These are phyloP conservation scores for Belonocnema kinseyi DNA, from an alignment of 1,140 invertebrate species.

Conservation along the genomic window DNA sequence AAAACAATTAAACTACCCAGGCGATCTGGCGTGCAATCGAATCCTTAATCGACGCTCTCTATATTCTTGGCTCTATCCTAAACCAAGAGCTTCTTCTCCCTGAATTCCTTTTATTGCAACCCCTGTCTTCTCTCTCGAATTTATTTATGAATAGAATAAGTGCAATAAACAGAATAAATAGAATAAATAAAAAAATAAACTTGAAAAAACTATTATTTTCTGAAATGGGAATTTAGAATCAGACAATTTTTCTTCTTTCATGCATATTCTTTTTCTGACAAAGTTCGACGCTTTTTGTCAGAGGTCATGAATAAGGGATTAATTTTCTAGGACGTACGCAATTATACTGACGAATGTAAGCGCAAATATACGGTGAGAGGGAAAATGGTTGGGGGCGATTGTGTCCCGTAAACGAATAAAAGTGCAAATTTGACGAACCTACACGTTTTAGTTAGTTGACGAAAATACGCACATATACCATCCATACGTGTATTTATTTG, in stretches of 20 bases:
- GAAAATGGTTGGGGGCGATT: constrained; percentile 2
- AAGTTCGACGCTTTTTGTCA: constrained; percentile 7
- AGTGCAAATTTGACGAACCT: constrained; percentile 29
- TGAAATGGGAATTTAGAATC: no score
- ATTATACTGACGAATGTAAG: constrained; percentile 16
- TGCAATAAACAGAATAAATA: no score
- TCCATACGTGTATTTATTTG: neutral
- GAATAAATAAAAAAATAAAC: no score
- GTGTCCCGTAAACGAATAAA: constrained; percentile 26
- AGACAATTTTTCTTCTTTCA: no score
- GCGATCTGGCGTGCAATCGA: neutral
- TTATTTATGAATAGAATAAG: no score
- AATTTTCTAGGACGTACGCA: constrained; percentile 26
- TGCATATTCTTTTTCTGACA: neutral
- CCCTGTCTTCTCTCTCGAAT: no score
- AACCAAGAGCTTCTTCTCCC: neutral
- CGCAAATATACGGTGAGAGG: constrained; percentile 13
- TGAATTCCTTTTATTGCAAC: no score
- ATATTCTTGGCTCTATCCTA: neutral
- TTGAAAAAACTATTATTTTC: no score
- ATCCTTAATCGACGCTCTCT: neutral
- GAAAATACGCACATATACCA: constrained; percentile 7
- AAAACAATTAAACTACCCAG: constrained; percentile 25
- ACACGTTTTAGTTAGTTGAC: neutral
- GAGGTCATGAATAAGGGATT: constrained; percentile 26